Evolutionary conservation across 2,113 vertebrate species (phyloP), one percentile per base, ranked within the genome.

Genomic region (Chauna torquata): DNA sequence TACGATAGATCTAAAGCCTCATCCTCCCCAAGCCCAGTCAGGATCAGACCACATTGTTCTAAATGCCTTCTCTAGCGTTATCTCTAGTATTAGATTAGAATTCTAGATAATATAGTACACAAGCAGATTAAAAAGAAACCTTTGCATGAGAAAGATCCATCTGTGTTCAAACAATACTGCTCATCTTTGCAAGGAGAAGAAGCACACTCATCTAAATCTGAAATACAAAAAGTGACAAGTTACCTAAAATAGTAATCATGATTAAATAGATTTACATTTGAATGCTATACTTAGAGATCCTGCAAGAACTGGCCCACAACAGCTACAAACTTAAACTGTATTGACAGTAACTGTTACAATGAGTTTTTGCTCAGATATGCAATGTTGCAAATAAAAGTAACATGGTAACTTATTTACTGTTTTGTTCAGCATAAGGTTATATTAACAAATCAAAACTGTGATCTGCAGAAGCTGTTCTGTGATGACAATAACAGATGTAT

Each of bases 121-220:
- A 9, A 90, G 76, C 11, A 91, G 22, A 72, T 54, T 62, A 42
- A 83, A 79, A 88, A 70, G 72, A 92, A 94, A 99, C 99, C 98
- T 96, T 98, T 98, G 95, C 99, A 99, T 42, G 95, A 97, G 97
- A 98, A 99, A 7, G 99, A 99, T 78, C 99, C 99, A 5, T 98
- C 98, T 3, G 97, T 94, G 84, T 99, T 99, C 44, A 98, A 90
- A 90, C 99, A 99, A 91, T 98, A 99, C 76, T 99, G 98, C 15
- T 98, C 82, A n/a, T 98, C 97, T 64, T 96, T 81, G 94, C 99
- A 99, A 34, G 98, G 98, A 34, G 98, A 79, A 2, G 96, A 68
- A 23, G 96, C 95, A 93, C 99, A 99, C 95, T 99, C 99, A 44
- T 99, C 96, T 80, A 99, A 87, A 86, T 99, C 99, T 99, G 97